phyloP scores from a whole-genome alignment of 2,113 vertebrate genomes.

The Tetraodon nigroviridis region DNA sequence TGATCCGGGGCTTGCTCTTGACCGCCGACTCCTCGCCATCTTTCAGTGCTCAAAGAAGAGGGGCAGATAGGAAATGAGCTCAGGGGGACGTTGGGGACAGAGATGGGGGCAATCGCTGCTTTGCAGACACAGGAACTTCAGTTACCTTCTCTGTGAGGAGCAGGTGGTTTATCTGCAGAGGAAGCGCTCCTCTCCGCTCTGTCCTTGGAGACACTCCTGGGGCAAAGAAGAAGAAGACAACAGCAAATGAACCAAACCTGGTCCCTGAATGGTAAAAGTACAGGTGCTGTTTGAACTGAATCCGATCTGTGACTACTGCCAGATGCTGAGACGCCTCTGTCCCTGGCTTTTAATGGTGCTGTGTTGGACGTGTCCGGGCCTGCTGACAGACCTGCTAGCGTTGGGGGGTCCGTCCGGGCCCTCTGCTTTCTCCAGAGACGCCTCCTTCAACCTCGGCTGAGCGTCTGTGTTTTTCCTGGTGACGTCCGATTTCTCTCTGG shows the following conservation, averaged over 20 bases:
- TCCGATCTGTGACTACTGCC: too few species aligned
- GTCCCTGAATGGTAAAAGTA: too few species aligned
- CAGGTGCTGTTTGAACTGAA: too few species aligned
- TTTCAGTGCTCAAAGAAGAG: constrained; percentile 31
- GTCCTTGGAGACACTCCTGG: constrained; percentile 64
- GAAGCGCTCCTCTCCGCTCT: constrained; percentile 48
- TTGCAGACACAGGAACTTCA: constrained; percentile 14
- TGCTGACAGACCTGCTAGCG: constrained; percentile 48
- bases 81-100: not conserved
- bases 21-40: constrained; percentile 23
- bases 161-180: constrained; percentile 58
- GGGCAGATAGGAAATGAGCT: not conserved
- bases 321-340: too few species aligned
- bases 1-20: constrained; percentile 60
- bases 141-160: constrained; percentile 66
- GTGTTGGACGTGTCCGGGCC: not conserved
- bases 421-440: constrained; percentile 47
- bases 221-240: constrained; percentile 36
- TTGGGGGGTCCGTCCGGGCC: constrained; percentile 37
- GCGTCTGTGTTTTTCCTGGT: constrained; percentile 30
- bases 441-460: constrained; percentile 43
- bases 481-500: constrained; percentile 52
- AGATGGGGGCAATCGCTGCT: constrained; percentile 18
- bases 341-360: too few species aligned
- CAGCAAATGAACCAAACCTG: constrained; percentile 3